phyloP scores from a whole-genome alignment of 2,113 vertebrate genomes.

The Mellivora capensis region DNA sequence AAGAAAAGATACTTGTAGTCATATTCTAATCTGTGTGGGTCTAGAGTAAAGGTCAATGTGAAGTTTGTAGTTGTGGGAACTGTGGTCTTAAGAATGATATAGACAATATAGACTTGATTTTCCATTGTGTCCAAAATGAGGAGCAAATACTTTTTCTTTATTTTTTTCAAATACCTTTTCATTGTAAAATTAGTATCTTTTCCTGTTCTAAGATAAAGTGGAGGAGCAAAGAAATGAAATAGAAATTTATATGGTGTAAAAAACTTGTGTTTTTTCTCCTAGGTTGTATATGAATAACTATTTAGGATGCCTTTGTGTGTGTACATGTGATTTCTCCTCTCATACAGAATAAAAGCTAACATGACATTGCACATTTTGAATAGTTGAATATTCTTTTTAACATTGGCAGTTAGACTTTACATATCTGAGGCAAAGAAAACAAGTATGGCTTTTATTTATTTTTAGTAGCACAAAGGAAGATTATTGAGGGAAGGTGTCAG shows the following conservation, averaged over 20 bases:
- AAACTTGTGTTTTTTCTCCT: background rate
- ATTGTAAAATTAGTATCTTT: conserved; percentile 21
- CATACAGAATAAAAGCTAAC: background rate
- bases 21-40: background rate
- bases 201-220: background rate
- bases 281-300: background rate
- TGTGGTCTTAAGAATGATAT: background rate
- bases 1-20: background rate
- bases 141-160: background rate
- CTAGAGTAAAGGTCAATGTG: background rate
- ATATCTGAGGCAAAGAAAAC: background rate
- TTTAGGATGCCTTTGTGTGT: background rate
- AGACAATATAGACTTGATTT: conserved; percentile 5
- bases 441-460: conserved; percentile 4
- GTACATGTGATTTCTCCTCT: background rate
- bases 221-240: background rate
- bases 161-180: background rate
- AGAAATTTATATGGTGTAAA: conserved; percentile 4
- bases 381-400: conserved; percentile 1
- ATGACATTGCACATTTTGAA: background rate
- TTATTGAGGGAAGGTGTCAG: background rate
- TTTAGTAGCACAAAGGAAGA: background rate
- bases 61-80: conserved; percentile 1
- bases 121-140: conserved; percentile 4
- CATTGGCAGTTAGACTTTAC: background rate